Evolutionary conservation across 2,888 invertebrate species (phyloP).

Genomic region (Gnatocerus cornutus): DNA sequence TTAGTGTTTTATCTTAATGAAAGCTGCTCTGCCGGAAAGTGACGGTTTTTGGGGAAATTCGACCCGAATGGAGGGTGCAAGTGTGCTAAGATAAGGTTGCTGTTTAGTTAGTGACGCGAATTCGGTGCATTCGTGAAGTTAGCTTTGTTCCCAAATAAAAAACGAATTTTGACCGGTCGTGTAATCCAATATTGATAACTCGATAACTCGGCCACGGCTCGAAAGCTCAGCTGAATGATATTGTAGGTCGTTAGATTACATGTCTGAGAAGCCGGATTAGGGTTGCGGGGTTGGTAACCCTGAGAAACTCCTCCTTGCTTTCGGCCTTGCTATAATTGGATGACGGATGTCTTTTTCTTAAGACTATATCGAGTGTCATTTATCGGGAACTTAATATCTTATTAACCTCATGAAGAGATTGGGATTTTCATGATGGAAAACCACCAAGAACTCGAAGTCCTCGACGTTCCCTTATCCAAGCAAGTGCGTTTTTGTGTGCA

Average conservation of each 20-base stretch:
- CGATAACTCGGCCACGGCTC: constrained; percentile 49
- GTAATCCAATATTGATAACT: constrained; percentile 51
- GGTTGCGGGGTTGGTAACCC: constrained; percentile 68
- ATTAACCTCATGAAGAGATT: constrained; percentile 53
- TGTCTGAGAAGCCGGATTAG: constrained; percentile 65
- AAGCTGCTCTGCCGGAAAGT: constrained; percentile 36
- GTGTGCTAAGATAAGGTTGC: constrained; percentile 67
- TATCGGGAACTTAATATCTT: constrained; percentile 63
- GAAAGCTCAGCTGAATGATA: constrained; percentile 51
- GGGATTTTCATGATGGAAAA: too few relatives aligned
- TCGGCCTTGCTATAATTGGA: constrained; percentile 65
- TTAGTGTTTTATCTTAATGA: constrained; percentile 50
- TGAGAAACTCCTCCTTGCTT: constrained; percentile 61
- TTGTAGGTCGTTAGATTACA: constrained; percentile 61
- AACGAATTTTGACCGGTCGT: constrained; percentile 35
- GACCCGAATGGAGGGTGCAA: constrained; percentile 40
- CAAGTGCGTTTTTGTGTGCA: constrained; percentile 48
- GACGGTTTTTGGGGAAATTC: constrained; percentile 33
- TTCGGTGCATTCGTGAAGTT: constrained; percentile 42
- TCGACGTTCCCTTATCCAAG: constrained; percentile 14
- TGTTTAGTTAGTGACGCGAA: constrained; percentile 68
- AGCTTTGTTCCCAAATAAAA: constrained; percentile 19
- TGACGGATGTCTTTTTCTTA: constrained; percentile 66
- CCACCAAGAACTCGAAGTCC: not conserved
- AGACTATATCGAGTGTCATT: constrained; percentile 67